Base-by-base conservation (phyloP, 2,888 invertebrate species). In the Serripes groenlandicus region DNA sequence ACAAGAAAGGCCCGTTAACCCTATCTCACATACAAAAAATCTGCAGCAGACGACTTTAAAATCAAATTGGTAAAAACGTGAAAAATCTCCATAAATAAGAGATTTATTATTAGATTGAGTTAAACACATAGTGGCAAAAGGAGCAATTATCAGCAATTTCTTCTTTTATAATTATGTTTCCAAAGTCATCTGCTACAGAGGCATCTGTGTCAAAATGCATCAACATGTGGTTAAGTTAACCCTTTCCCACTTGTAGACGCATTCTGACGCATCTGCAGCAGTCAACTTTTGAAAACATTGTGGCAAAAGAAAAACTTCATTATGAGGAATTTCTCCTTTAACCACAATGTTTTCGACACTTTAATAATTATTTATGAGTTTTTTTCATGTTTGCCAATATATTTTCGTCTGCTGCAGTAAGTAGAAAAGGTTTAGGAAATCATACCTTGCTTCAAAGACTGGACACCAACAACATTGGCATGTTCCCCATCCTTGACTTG, bases 401-500 rank as follows among this genome's bases (percentile, higher is more conserved):
- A n/a, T n/a, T n/a, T n/a, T n/a, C n/a, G n/a, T n/a, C n/a, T n/a
- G n/a, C n/a, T n/a, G n/a, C n/a, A n/a, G n/a, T n/a, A n/a, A n/a
- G n/a, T n/a, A n/a, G n/a, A n/a, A n/a, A n/a, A n/a, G n/a, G n/a
- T n/a, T n/a, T n/a, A n/a, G n/a, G n/a, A n/a, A n/a, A n/a, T n/a
- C 66, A n/a, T 42, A 74, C 74, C 74, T 32, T 52, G 52, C n/a
- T 64, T 74, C n/a, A 26, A 2, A 35, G 66, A 42, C 21, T 11
- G 7, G 5, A 62, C 62, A 30, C 28, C 42, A 11, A 7, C 23
- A n/a, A 81, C 79, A 60, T 77, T 64, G 18, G 84, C 83, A 37
- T 66, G n/a, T 81, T 35, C 62, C 88, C 86, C 30, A 86, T 64
- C 85, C 30, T 66, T 37, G 1, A 42, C 42, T 35, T n/a, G 3